Base-by-base conservation (phyloP, 2,797 vertebrate genomes). In the Crocodylus rhombifer region DNA sequence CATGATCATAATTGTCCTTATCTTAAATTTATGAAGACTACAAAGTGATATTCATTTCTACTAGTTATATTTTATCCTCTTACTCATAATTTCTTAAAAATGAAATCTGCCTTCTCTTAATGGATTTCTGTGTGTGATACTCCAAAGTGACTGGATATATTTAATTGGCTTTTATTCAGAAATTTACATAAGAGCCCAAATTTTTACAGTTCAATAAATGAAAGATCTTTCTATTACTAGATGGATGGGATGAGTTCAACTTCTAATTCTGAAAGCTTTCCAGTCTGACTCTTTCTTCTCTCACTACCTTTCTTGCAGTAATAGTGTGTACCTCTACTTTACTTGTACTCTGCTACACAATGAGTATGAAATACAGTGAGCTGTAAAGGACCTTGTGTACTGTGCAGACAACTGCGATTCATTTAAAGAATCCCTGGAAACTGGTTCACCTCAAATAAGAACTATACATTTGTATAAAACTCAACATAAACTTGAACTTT, bases 131-230 rank as follows among this genome's bases (percentile, higher is more conserved):
- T 30, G 64, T 18, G 16, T 17, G 30, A n/a, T 30, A 17, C 42
- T 42, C 42, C n/a, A 65, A 4, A n/a, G 7, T 28, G 30, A 65
- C 10, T 62, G 26, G 26, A 16, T 18, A 30, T 16, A 4, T 16
- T 65, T 65, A 15, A 65, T 17, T 30, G 7, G 28, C 64, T n/a
- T 17, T 65, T 28, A 65, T 65, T 30, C 64, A 42, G 42, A 55
- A 51, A 16, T 14, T 69, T 76, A 25, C 0, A 1, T 6, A 71
- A 77, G 1, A 1, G 1, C 73, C 71, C 0, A 10, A 63, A 7
- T 86, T 4, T 0, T 63, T 92, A 82, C 80, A 14, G 17, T 14
- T 25, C 23, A 26, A 17, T 51, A 73, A 73, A 73, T 51, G 42
- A 21, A 51, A 51, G 42, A 51, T 51, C 42, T 51, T 51, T 51